Evolutionary conservation across 1,140 invertebrate species (phyloP), one percentile per base, ranked within the genome.

Genomic region (Atopsyche davidsoni): DNA sequence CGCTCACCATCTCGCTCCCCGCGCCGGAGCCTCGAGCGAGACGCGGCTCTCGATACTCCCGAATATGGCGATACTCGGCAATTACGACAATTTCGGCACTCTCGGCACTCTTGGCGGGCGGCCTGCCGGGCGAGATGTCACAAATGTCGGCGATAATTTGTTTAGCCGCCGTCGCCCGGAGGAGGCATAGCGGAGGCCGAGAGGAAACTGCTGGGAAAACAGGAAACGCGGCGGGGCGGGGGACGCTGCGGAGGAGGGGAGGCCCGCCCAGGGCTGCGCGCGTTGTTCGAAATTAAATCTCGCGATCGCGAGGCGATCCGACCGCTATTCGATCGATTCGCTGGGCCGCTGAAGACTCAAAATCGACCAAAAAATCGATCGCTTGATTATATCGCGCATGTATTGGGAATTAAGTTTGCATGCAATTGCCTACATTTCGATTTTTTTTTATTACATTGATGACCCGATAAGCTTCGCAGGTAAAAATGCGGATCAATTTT

Each of bases 171-270:
- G 41, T 53, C 55, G 35, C 53, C 55, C 32, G 50, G 49, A 22
- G 24, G 45, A 43, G 38, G 41, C 56, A 58, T 58, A 46, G 38
- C 44, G 51, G 47, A 45, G 51, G 46, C 53, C 59, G 50, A 39
- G 41, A 47, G 57, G 41, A 51, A 53, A 57, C 48, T 42, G 46
- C 62, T 35, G 48, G 48, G 35, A 57, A 51, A 59, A 59, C 58
- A 67, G 70, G 70, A 70, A 65, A 57, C 60, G 59, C 60, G 67
- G 53, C 57, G 66, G 61, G 67, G 67, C 68, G 66, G 69, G 67
- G 66, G 69, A 58, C 57, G 63, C 66, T 66, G 66, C 65, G 66
- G 67, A 66, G 67, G 66, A 64, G 58, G 62, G 59, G 39, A 44
- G 43, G 53, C 52, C 43, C 19, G 36, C 53, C 54, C 63, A 60